Conservation (phyloP, 2,888 invertebrate species). For the Vannuccia rotundouncinata region DNA sequence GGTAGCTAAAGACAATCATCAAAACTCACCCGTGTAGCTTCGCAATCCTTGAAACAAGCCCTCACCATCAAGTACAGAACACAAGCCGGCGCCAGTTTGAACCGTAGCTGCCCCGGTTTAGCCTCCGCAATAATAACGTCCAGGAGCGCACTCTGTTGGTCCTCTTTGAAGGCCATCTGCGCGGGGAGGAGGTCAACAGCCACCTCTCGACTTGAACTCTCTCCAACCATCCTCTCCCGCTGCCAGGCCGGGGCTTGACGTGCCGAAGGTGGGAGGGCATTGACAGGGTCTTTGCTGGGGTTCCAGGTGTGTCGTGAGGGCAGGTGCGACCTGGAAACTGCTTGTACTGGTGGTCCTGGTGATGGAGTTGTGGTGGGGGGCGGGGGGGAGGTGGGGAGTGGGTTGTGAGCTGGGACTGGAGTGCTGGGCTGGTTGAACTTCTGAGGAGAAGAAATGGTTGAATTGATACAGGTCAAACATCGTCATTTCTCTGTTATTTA, state of each 20-base stretch:
- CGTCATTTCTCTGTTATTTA: too few species aligned
- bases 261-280: not conserved
- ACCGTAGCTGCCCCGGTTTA: conserved; percentile 52
- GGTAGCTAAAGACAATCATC: too few species aligned
- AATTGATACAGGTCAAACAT: too few species aligned
- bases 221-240: not conserved
- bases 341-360: too few species aligned
- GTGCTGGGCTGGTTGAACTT: conserved; percentile 13
- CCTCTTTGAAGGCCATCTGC: conserved; percentile 27
- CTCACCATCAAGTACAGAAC: conserved; percentile 86
- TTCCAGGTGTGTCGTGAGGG: conserved; percentile 8
- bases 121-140: conserved; percentile 12
- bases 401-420: not conserved
- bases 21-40: not conserved
- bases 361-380: not conserved
- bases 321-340: not conserved
- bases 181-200: conserved; percentile 15
- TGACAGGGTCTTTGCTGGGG: conserved; percentile 4
- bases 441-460: too few species aligned
- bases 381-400: not conserved
- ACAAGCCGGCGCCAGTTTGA: conserved; percentile 92
- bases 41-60: conserved; percentile 58
- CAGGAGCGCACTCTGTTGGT: conserved; percentile 20
- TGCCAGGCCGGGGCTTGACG: not conserved
- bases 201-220: not conserved